Conservation (phyloP, 2,113 vertebrate genomes). For the Petroica traversi region DNA sequence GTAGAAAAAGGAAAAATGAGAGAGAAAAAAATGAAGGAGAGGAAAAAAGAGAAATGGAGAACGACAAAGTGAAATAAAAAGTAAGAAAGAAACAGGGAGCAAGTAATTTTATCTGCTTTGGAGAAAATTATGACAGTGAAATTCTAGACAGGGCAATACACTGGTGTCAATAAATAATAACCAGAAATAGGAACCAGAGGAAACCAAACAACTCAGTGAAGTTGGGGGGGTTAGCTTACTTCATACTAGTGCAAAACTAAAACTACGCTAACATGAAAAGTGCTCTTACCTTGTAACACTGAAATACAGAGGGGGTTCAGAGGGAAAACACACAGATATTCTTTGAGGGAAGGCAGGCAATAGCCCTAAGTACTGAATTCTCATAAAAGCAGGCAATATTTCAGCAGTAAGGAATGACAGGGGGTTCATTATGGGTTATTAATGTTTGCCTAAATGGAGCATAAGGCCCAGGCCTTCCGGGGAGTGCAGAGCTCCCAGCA, state of each 20-base stretch:
- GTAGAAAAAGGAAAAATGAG: neutral
- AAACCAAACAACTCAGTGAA: neutral
- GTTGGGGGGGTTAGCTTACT: neutral
- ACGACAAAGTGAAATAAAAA: neutral
- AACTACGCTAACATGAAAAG: neutral
- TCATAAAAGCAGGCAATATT: neutral
- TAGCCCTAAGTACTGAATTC: neutral
- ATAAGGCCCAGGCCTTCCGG: neutral
- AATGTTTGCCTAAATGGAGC: conserved; percentile 40
- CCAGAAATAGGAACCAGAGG: neutral
- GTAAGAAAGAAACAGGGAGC: neutral
- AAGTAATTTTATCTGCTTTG: neutral
- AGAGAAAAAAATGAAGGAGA: neutral
- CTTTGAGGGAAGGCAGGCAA: neutral
- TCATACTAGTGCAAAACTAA: neutral
- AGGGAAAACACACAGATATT: neutral
- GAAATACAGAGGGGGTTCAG: neutral
- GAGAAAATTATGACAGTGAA: neutral
- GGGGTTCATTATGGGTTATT: neutral
- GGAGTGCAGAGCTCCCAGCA: neutral
- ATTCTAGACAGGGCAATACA: neutral
- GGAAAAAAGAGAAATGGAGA: rapidly evolving
- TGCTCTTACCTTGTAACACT: neutral
- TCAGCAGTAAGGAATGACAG: conserved; percentile 2
- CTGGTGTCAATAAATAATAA: neutral